Evolutionary conservation across 1,140 invertebrate genomes (phyloP), one percentile per base, ranked within the genome.

Genomic region (Plectrocnemia conspersa): DNA sequence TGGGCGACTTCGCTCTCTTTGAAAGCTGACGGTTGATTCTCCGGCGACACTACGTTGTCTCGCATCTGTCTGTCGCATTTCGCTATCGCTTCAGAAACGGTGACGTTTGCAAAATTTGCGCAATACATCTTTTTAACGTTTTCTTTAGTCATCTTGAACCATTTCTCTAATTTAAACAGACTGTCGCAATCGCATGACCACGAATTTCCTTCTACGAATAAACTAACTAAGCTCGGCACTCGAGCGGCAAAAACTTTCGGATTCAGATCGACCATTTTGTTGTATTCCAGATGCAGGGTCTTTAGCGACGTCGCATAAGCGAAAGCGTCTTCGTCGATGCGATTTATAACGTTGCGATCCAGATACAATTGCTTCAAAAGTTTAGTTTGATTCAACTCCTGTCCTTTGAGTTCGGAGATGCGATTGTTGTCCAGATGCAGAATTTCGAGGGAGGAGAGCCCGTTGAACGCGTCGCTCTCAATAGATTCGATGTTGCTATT

Each of bases 391-490:
- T 79, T 81, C 66, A 93, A 83, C 69, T 91, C 88, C 64, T 81
- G 83, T n/a, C 87, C 88, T 24, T 80, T 77, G 18, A 91, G 71
- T 60, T 81, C 77, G 53, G 77, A 79, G 48, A 93, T 76, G 60
- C 81, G 77, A 70, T 93, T 93, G 68, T 87, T 83, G 70, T 89
- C 86, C 53, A 92, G 76, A 71, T 91, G 86, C 19, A 91, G 75
- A n/a, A 86, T 75, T 56, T 79, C 77, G 22, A 92, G 70, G 27
- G 84, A 80, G 62, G 82, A 83, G 18, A 90, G 74, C 10, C 89
- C 89, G 65, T 85, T 90, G 67, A 93, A 90, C 1, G 88, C 89
- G 61, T 86, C 81, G 70, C 92, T 92, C 46, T 85, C 80, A 18
- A 93, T 81, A 0, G 79, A 76, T 16, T 75, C 77, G 11, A 93